Conservation (phyloP, 2,113 vertebrate genomes). For the Sakesphorus luctuosus region DNA sequence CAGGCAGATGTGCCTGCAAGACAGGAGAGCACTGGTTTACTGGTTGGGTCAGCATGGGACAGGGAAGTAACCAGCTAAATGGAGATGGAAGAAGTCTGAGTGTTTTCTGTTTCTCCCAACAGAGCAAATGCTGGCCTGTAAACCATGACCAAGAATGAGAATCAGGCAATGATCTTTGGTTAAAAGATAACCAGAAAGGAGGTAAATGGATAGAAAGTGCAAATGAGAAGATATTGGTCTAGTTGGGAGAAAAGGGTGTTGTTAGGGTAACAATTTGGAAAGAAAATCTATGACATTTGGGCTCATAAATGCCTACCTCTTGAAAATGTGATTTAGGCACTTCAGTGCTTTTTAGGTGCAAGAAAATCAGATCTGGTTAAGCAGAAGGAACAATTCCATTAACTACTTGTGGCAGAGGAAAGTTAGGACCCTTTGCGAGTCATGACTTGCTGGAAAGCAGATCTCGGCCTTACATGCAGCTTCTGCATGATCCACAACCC, state of each 20-base stretch:
- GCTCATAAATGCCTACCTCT: not conserved
- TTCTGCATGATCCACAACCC: not conserved
- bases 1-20: not conserved
- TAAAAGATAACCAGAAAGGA: constrained; percentile 41
- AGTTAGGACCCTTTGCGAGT: not conserved
- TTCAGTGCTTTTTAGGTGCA: not conserved
- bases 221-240: not conserved
- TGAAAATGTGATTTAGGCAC: not conserved
- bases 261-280: not conserved
- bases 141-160: constrained; percentile 42
- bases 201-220: not conserved
- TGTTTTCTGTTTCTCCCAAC: not conserved
- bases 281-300: not conserved
- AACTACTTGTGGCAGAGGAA: not conserved
- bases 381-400: not conserved
- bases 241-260: not conserved
- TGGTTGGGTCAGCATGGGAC: not conserved
- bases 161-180: not conserved
- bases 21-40: not conserved
- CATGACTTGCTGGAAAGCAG: not conserved
- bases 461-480: not conserved
- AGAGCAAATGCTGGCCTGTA: not conserved
- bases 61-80: not conserved
- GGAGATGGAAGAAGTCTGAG: not conserved
- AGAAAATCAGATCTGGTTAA: not conserved